Evolutionary conservation across 2,113 vertebrate species (phyloP).

Genomic region (Nibea coibor): DNA sequence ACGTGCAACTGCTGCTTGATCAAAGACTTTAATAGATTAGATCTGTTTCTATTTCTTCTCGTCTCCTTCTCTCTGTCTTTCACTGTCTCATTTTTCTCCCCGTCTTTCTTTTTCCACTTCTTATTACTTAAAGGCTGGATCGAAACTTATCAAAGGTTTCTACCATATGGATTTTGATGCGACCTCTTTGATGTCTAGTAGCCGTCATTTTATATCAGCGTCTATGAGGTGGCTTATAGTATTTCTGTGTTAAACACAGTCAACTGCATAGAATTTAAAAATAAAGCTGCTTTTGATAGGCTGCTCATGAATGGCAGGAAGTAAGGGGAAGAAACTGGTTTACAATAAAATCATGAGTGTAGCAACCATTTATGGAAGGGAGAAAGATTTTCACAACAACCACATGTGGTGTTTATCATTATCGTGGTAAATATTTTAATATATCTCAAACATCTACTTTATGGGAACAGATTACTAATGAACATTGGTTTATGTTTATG

Average conservation of each 20-base stretch:
- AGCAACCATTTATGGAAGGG: constrained; percentile 28
- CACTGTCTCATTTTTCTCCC: constrained; percentile 36
- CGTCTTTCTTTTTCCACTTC: constrained; percentile 5
- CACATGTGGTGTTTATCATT: constrained; percentile 68
- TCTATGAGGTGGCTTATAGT: constrained; percentile 26
- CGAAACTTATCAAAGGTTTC: constrained; percentile 46
- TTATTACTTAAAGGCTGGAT: constrained; percentile 44
- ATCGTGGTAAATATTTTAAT: constrained; percentile 59
- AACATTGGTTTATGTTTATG: constrained; percentile 73
- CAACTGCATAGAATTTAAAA: constrained; percentile 19
- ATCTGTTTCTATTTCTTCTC: constrained; percentile 66
- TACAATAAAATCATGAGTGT: constrained; percentile 51
- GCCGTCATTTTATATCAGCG: constrained; percentile 48
- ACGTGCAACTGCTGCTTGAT: constrained; percentile 69
- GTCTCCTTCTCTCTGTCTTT: constrained; percentile 27
- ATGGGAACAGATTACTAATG: constrained; percentile 59
- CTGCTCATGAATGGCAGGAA: constrained; percentile 36
- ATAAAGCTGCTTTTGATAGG: constrained; percentile 31
- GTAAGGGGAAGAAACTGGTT: constrained; percentile 41
- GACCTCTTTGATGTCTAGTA: constrained; percentile 44
- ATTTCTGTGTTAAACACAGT: constrained; percentile 36
- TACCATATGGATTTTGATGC: constrained; percentile 53
- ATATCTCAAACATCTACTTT: constrained; percentile 47
- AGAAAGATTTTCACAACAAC: constrained; percentile 34
- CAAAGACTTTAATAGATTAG: constrained; percentile 75